Conservation (phyloP, 2,797 vertebrate genomes). For the Enteromius radiatus region DNA sequence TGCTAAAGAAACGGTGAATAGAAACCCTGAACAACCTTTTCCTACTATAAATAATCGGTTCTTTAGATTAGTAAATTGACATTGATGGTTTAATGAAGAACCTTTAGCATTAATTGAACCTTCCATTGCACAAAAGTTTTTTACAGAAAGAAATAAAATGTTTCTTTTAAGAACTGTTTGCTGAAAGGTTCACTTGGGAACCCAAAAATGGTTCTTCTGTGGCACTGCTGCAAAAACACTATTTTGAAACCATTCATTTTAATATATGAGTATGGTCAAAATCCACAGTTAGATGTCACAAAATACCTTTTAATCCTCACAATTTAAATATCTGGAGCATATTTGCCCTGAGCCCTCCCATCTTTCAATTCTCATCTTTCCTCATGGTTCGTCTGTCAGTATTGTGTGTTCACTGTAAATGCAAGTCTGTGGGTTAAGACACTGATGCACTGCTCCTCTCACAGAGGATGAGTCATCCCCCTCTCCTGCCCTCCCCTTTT, state of each 20-base stretch:
- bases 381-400: slow-evolving; percentile 6
- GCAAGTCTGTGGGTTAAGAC: slow-evolving; percentile 31
- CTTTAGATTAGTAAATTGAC: neutral
- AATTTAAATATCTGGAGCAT: neutral
- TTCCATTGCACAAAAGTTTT: neutral
- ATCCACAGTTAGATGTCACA: neutral
- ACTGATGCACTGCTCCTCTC: slow-evolving; percentile 38
- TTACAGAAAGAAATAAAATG: neutral
- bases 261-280: neutral
- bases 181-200: neutral
- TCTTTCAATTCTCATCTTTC: neutral
- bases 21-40: too few species aligned
- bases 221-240: neutral
- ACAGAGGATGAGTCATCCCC: slow-evolving; percentile 55
- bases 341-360: neutral
- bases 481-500: slow-evolving; percentile 27
- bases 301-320: neutral
- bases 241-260: neutral
- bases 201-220: neutral
- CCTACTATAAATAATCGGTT: neutral
- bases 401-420: slow-evolving; percentile 13
- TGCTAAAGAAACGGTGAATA: too few species aligned
- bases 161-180: neutral
- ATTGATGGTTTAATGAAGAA: neutral
- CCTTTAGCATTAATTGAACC: neutral